These are phyloP conservation scores for Brachypodius melanocephalos DNA, from an alignment of 2,113 vertebrate genomes.

Conservation along the genomic window DNA sequence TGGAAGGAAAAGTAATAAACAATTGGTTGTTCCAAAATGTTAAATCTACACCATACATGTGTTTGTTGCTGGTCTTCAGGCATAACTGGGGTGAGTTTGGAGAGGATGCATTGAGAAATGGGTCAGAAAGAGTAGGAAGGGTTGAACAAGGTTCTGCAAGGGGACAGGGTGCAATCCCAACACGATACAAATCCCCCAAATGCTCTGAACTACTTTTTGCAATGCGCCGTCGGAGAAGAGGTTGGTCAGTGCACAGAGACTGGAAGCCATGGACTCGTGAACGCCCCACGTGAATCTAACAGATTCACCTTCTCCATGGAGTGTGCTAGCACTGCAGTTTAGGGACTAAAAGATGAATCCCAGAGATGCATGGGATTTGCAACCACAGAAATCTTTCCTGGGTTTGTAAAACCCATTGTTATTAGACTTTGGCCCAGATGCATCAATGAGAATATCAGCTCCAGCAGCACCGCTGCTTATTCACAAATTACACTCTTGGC, in stretches of 20 bases:
- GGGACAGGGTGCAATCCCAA: not conserved
- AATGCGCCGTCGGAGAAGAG: not conserved
- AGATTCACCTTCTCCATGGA: not conserved
- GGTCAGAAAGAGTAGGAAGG: not conserved
- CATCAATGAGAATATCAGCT: not conserved
- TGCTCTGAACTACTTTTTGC: not conserved
- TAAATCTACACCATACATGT: not conserved
- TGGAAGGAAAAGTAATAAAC: not conserved
- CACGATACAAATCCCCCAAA: not conserved
- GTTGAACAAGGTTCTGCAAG: not conserved
- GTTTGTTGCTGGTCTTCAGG: not conserved
- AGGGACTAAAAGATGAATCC: not conserved
- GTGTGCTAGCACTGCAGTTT: not conserved
- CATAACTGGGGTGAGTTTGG: not conserved
- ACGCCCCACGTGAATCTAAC: not conserved
- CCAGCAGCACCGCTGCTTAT: not conserved
- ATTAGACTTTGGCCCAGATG: not conserved
- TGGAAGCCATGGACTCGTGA: not conserved
- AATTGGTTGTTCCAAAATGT: not conserved
- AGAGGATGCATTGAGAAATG: not conserved
- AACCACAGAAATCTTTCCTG: not conserved
- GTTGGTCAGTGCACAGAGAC: not conserved
- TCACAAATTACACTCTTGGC: not conserved
- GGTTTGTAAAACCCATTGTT: not conserved
- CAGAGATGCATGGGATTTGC: not conserved